Conservation (phyloP, 92 coral and sea anemone species). For the Umimayanthus chanpuru region DNA sequence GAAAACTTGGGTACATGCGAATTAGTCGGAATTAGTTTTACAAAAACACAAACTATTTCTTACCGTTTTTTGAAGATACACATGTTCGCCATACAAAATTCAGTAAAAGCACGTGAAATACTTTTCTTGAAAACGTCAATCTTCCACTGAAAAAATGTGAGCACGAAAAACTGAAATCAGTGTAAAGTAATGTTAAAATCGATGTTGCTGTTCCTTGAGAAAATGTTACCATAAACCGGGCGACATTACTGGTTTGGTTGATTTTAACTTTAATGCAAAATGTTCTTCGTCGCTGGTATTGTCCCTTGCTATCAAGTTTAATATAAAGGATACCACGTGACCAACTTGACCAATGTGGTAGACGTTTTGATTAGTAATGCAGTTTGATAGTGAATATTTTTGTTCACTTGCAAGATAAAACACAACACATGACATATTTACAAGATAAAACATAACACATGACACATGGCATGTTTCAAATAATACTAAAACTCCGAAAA, state of each 20-base stretch:
- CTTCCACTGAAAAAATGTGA: constrained; percentile 35
- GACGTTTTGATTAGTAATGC: too few species aligned
- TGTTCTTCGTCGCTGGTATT: too few species aligned
- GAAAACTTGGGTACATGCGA: not conserved
- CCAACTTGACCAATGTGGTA: too few species aligned
- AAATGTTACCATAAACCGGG: not conserved
- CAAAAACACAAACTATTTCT: not conserved
- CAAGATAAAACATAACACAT: too few species aligned
- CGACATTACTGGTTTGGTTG: not conserved
- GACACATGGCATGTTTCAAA: not conserved
- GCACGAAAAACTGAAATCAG: not conserved
- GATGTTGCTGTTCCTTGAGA: too few species aligned
- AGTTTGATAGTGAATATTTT: too few species aligned
- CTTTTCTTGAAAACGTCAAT: constrained; percentile 42
- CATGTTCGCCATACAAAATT: constrained; percentile 34
- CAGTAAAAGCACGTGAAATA: constrained; percentile 44
- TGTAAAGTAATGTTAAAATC: too few species aligned
- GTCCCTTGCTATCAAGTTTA: too few species aligned
- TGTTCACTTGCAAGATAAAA: too few species aligned
- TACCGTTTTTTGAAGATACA: constrained; percentile 40
- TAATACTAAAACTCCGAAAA: not conserved
- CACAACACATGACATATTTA: too few species aligned
- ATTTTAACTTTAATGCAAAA: too few species aligned
- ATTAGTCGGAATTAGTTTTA: not conserved
- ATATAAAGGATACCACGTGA: too few species aligned